Evolutionary conservation across 1,140 invertebrate genomes (phyloP), one percentile per base, ranked within the genome.

Genomic region (Drosophila kanapiae): DNA sequence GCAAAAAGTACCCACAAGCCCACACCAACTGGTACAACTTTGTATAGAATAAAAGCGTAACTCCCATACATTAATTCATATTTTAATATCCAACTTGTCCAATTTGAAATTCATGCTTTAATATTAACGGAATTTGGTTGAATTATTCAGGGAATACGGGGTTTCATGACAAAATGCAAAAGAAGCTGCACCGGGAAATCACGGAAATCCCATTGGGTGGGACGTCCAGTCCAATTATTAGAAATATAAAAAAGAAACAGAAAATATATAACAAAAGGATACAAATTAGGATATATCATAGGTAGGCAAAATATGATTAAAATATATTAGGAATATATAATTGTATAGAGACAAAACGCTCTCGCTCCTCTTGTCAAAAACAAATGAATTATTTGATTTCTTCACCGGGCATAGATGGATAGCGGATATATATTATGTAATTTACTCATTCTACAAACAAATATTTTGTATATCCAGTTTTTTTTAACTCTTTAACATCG

Each of bases 1-100:
- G 33, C 53, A 23, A 23, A 37, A 54, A 54, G 37, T 37, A 16
- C 14, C 13, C 51, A 37, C 31, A 54, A 54, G 51, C 33, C 51
- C 51, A 37, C 29, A 23, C 31, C 16, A 13, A 35, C 35, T 53
- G 51, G 51, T 4, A 35, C 7, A 33, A 9, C 37, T 54, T 54
- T 54, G 18, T 10, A 38, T 54, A 27, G 51, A 14, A 54, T 37
- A 37, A 23, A 1, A 8, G 6, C 37, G 18, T 38, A 9, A 23
- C 5, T 6, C 18, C 23, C 18, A 23, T 38, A 9, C 53, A 54
- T 54, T 33, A 31, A 31, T 8, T 31, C 31, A 31, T 7, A 31
- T 31, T 31, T 31, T 31, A 8, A 31, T 33, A 11, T 16, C n/a
- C 29, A 51, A 51, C 9, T 31, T 54, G 33, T 23, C 13, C 13